Conservation (phyloP, 1,140 invertebrate species). For the Orchesella cincta region DNA sequence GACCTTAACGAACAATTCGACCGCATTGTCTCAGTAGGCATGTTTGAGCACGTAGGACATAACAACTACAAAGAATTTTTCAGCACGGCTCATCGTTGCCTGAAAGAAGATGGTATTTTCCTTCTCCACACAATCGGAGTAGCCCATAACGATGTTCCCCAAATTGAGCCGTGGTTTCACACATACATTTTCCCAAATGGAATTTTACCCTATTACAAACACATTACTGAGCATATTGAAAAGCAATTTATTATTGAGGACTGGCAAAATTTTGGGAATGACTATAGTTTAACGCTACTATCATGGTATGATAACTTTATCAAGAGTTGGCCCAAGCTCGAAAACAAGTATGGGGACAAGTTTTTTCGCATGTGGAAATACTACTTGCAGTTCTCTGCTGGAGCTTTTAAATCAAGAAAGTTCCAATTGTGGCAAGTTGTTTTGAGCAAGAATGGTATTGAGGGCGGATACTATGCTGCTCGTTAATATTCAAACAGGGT, state of each 20-base stretch:
- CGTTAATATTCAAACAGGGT: conserved; percentile 39
- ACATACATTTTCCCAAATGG: conserved; percentile 50
- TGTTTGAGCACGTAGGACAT: conserved; percentile 50
- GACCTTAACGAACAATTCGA: conserved; percentile 49
- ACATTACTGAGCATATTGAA: conserved; percentile 39
- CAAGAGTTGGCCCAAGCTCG: conserved; percentile 44
- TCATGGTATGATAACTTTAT: conserved; percentile 50
- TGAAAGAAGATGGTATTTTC: conserved; percentile 47
- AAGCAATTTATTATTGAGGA: conserved; percentile 45
- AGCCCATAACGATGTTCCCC: conserved; percentile 35
- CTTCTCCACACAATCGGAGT: conserved; percentile 47
- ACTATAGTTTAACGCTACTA: conserved; percentile 45
- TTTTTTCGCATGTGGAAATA: conserved; percentile 49
- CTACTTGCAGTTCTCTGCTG: conserved; percentile 45
- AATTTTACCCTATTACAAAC: conserved; percentile 42
- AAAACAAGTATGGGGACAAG: conserved; percentile 34
- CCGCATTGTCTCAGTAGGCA: conserved; percentile 46
- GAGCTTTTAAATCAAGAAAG: conserved; percentile 37
- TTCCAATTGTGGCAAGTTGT: conserved; percentile 48
- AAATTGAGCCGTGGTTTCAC: conserved; percentile 40
- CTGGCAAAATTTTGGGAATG: conserved; percentile 48
- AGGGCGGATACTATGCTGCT: conserved; percentile 44
- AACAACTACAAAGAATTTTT: conserved; percentile 47
- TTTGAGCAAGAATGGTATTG: conserved; percentile 44
- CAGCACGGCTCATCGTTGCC: conserved; percentile 37